Evolutionary conservation across 2,113 vertebrate species (phyloP), one percentile per base, ranked within the genome.

Genomic region (Microcebus tavaratra): DNA sequence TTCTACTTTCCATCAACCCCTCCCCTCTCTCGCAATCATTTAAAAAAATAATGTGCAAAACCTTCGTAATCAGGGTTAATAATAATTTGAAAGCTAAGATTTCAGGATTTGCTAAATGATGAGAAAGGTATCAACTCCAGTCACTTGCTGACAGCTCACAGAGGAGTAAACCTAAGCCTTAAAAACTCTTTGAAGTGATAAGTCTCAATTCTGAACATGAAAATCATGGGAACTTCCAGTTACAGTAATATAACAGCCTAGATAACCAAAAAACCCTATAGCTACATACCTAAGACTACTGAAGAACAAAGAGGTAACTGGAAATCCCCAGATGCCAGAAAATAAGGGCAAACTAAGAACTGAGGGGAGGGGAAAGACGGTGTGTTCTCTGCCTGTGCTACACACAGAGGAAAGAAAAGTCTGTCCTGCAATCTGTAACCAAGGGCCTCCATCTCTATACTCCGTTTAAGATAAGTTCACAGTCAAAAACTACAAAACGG

Each of bases 171-270:
- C 39, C 48, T 27, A 82, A 94, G 79, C 48, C 31, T 90, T 82
- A 48, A 67, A 83, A 87, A 83, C 18, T 57, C 63, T 90, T 63
- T 95, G 45, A 84, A 63, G 42, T 34, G 63, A 31, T 7, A 8
- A 75, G 48, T 89, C 72, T 96, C 81, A 79, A 55, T 90, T 92
- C 36, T 78, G 85, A 98, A 96, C 85, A 94, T 90, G 61, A 96
- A 94, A 94, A 96, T 53, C 70, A 90, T 63, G 85, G 93, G 72
- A 95, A 88, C 78, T 97, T 96, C 93, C 86, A 94, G 82, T 85
- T 81, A 85, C 11, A 88, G 72, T 50, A 81, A 76, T 13, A 86
- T 4, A 53, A 73, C 3, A 79, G 48, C 59, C 50, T 57, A 90
- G 57, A 63, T 59, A 90, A 94, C 42, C 70, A 95, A 91, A 89